Evolutionary conservation across 2,113 vertebrate genomes (phyloP).

Genomic region (Uropsilus gracilis): DNA sequence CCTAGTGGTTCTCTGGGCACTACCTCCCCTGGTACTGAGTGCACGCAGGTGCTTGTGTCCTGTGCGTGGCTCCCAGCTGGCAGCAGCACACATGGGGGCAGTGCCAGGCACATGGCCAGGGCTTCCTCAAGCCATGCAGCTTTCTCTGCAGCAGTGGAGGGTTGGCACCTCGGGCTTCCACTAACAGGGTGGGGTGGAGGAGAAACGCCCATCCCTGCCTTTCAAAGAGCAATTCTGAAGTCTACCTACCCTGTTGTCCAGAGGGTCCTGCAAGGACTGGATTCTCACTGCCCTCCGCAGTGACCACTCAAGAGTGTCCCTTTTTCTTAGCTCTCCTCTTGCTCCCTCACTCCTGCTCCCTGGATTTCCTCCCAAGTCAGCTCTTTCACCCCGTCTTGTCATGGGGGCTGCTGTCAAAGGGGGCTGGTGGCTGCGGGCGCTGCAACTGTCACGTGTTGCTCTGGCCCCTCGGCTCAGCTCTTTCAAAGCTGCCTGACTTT

Average conservation of each 20-base stretch:
- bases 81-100: too few relatives aligned
- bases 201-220: neutral
- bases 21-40: neutral
- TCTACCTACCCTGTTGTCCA: neutral
- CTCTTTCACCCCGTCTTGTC: too few relatives aligned
- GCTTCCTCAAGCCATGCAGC: neutral
- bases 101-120: too few relatives aligned
- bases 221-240: neutral
- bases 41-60: neutral
- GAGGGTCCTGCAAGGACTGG: neutral
- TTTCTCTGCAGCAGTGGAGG: too few relatives aligned
- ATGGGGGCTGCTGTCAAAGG: neutral
- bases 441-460: neutral
- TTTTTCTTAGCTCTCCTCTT: neutral
- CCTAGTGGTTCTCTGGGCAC: neutral
- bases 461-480: neutral
- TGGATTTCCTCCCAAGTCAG: neutral
- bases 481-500: neutral
- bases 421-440: neutral
- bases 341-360: neutral
- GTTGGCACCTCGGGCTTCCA: too few relatives aligned
- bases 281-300: accelerated
- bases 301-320: neutral
- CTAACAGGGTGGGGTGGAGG: too few relatives aligned
- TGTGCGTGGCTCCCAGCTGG: too few relatives aligned